These are phyloP conservation scores for Eleutherodactylus coqui DNA, from an alignment of 2,797 vertebrate species.

Conservation along the genomic window DNA sequence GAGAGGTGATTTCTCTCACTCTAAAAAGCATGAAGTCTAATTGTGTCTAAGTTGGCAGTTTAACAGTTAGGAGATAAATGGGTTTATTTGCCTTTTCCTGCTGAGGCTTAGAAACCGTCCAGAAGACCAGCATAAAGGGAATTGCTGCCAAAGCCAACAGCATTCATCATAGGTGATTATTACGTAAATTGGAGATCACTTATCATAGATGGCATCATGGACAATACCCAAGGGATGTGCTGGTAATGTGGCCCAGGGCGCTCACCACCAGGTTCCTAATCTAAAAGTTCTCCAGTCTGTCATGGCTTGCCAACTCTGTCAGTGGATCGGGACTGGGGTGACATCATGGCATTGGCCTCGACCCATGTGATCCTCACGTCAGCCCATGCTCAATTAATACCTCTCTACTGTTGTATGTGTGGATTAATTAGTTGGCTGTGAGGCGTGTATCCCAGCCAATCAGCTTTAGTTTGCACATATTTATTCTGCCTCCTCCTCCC, in stretches of 20 bases:
- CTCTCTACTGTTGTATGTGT: too few species aligned
- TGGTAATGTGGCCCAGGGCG: not conserved
- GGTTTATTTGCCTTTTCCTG: not conserved
- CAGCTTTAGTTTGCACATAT: too few species aligned
- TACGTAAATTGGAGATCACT: too few species aligned
- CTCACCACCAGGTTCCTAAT: not conserved
- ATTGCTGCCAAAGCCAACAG: not conserved
- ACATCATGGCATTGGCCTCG: too few species aligned
- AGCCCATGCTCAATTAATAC: too few species aligned
- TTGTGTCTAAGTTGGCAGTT: slow-evolving; percentile 51
- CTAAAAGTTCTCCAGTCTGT: too few species aligned
- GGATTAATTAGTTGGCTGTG: too few species aligned
- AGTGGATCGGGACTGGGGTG: too few species aligned
- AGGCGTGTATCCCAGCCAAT: too few species aligned
- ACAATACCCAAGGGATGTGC: not conserved
- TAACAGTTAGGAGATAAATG: slow-evolving; percentile 40
- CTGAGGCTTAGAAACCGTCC: not conserved
- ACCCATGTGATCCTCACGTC: too few species aligned
- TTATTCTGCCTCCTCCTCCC: too few species aligned
- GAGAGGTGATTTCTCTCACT: slow-evolving; percentile 17
- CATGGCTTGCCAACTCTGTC: too few species aligned
- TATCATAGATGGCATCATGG: not conserved
- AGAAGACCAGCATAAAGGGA: not conserved
- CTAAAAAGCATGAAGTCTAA: slow-evolving; percentile 35
- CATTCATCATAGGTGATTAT: not conserved